A percentile compares a stretch with the other conserved stretches of the same genome.
These are phyloP conservation scores for Pseudochirops cupreus DNA, from an alignment of 2,797 vertebrate species.

Conservation along the genomic window DNA sequence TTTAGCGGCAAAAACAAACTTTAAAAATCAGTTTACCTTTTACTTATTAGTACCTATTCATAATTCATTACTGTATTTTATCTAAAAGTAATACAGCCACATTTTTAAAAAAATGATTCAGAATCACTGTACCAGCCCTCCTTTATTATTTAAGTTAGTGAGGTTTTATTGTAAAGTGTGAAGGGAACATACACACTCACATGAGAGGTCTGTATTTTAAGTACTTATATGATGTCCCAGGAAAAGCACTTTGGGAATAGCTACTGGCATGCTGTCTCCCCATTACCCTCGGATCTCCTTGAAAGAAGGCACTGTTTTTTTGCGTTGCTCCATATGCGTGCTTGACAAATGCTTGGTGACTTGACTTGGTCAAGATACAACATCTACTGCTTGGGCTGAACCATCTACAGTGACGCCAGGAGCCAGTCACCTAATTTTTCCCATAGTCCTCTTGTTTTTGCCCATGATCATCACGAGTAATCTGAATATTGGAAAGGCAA, in stretches of 20 bases:
- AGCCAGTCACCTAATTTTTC: not conserved
- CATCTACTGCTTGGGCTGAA: slow-evolving; percentile 1
- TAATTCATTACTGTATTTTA: not conserved
- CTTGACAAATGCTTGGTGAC: not conserved
- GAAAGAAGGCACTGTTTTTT: not conserved
- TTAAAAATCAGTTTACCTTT: not conserved
- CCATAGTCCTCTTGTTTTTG: not conserved
- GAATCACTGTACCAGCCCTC: not conserved
- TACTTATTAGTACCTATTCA: not conserved
- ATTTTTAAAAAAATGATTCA: not conserved
- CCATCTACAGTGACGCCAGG: not conserved
- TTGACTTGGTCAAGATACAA: not conserved
- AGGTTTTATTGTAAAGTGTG: not conserved
- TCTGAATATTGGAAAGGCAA: not conserved
- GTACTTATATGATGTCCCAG: not conserved
- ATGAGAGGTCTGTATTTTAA: not conserved
- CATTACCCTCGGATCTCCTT: not conserved
- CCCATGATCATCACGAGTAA: not conserved
- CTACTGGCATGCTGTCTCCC: not conserved
- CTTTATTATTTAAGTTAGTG: not conserved
- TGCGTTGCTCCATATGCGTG: not conserved
- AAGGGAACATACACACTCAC: not conserved
- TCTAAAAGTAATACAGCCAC: not conserved
- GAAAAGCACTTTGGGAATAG: not conserved
- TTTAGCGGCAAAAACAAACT: not conserved